Evolutionary conservation across 2,888 invertebrate genomes (phyloP).

Genomic region (Xestia ashworthii): DNA sequence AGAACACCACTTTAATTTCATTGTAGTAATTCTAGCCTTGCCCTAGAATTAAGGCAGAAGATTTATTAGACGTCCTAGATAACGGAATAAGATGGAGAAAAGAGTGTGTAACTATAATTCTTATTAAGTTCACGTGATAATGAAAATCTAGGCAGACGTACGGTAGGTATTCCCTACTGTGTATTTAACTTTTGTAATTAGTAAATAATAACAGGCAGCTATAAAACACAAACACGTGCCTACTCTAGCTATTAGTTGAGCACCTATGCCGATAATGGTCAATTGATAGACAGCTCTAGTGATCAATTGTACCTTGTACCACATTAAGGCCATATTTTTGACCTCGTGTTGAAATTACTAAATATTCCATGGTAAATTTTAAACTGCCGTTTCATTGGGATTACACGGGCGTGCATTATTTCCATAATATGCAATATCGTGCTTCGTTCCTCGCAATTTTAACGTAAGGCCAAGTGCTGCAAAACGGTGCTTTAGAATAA

Average conservation of each 20-base stretch:
- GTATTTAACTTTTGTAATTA: constrained; percentile 13
- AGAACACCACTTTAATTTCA: constrained; percentile 25
- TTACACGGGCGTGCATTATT: constrained; percentile 67
- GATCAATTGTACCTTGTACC: constrained; percentile 25
- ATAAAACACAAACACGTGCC: constrained; percentile 7
- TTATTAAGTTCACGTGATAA: neutral
- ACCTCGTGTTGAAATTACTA: constrained; percentile 28
- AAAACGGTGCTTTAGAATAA: constrained; percentile 58
- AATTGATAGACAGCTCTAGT: constrained; percentile 17
- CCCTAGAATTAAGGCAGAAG: neutral
- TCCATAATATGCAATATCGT: constrained; percentile 71
- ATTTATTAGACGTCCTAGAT: constrained; percentile 5
- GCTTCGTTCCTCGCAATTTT: constrained; percentile 70
- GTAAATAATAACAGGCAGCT: constrained; percentile 31
- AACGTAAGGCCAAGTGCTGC: constrained; percentile 69
- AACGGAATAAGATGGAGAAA: neutral
- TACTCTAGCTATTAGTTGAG: neutral
- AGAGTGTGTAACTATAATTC: neutral
- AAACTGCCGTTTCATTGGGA: constrained; percentile 64
- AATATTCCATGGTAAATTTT: constrained; percentile 54
- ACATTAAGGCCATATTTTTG: constrained; percentile 24
- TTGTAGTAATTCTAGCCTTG: neutral
- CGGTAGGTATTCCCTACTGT: neutral
- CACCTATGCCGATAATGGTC: constrained; percentile 7
- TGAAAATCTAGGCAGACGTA: neutral